Evolutionary conservation across 2,113 vertebrate species (phyloP).

Genomic region (Eulemur macaco): DNA sequence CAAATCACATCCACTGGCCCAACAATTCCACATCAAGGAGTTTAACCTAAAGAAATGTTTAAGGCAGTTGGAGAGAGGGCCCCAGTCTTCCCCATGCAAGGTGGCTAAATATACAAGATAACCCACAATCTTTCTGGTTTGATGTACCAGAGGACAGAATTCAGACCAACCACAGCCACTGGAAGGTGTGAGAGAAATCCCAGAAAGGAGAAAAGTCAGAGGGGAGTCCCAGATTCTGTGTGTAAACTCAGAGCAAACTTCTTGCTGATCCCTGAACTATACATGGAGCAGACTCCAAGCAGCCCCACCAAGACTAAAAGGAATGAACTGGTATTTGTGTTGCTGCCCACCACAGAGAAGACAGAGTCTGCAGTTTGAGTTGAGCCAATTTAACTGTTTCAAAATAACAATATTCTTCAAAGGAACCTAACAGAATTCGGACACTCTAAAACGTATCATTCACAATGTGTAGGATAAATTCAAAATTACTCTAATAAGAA

Average conservation of each 20-base stretch:
- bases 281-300: neutral
- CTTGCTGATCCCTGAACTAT: neutral
- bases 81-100: neutral
- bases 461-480: neutral
- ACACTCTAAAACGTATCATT: neutral
- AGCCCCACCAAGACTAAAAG: neutral
- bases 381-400: constrained; percentile 18
- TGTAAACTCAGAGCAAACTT: neutral
- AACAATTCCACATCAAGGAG: neutral
- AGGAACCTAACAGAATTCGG: neutral
- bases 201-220: neutral
- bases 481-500: neutral
- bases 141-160: neutral
- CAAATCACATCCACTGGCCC: neutral
- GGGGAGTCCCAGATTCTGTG: neutral
- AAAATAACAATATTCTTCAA: neutral
- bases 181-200: neutral
- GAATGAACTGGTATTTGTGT: neutral
- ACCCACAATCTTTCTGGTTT: neutral
- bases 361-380: neutral
- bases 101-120: neutral
- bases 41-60: neutral
- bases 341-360: neutral
- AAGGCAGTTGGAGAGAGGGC: neutral
- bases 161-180: neutral